These are phyloP conservation scores for Caranx melampygus DNA, from an alignment of 2,113 vertebrate genomes.

Conservation along the genomic window DNA sequence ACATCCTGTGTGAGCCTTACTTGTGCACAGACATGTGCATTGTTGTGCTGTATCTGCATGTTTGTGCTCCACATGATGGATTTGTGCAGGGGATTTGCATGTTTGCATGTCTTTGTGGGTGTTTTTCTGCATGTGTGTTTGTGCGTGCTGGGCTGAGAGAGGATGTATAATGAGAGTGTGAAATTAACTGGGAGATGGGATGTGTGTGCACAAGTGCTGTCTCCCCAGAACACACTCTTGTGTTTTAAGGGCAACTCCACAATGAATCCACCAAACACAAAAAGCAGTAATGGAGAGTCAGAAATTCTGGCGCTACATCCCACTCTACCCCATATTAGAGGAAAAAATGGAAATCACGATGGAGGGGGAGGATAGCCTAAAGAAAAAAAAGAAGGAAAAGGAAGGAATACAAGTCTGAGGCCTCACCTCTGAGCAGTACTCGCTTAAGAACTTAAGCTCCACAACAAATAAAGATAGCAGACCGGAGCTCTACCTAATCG, in stretches of 20 bases:
- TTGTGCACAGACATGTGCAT: background rate
- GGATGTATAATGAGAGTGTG: slow-evolving; percentile 30
- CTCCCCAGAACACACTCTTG: slow-evolving; percentile 36
- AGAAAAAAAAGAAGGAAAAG: slow-evolving; percentile 7
- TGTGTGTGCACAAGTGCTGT: background rate
- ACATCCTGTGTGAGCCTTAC: background rate
- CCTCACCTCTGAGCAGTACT: slow-evolving; percentile 55
- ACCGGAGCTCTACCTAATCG: slow-evolving; percentile 54
- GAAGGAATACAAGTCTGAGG: slow-evolving; percentile 39
- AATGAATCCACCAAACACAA: slow-evolving; percentile 45
- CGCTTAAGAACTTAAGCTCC: slow-evolving; percentile 64
- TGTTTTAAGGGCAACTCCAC: slow-evolving; percentile 50
- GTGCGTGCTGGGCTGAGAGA: slow-evolving; percentile 7
- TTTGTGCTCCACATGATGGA: background rate
- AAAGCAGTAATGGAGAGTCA: background rate
- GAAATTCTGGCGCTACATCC: slow-evolving; percentile 1
- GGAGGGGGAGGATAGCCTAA: background rate
- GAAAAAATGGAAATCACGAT: slow-evolving; percentile 11
- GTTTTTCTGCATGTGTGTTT: slow-evolving; percentile 12
- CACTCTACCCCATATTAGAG: background rate
- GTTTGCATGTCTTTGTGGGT: slow-evolving; percentile 7
- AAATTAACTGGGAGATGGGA: slow-evolving; percentile 36
- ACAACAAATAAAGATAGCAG: slow-evolving; percentile 66
- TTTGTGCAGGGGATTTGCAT: slow-evolving; percentile 15
- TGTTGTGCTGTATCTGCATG: background rate